Base-by-base conservation (phyloP, 2,888 invertebrate genomes). In the Andricus quercusramuli region DNA sequence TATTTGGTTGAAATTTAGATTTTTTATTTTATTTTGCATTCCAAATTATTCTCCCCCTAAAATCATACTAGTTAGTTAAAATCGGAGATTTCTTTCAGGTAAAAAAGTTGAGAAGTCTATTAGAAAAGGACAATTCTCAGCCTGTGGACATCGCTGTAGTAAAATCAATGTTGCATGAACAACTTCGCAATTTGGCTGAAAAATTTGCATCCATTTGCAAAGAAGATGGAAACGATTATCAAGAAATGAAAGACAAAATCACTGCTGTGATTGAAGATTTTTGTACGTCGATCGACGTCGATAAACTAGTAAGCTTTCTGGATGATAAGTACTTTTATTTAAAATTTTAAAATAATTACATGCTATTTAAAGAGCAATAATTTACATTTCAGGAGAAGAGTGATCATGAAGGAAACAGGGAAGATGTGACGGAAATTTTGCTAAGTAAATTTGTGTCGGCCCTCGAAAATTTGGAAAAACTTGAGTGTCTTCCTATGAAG, bases 401-500 rank as follows among this genome's bases (percentile, higher is more conserved):
- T 74, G 56, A 32, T n/a, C n/a, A 11, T 56, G 25, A 74, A 74
- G 51, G 51, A 13, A 32, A 74, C 56, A 56, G 9, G n/a, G 29
- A n/a, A 74, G 74, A 74, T 32, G 32, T 74, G 17, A 32, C 32
- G 11, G 74, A 74, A 51, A 1, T 74, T 29, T 51, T 91, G 2
- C 68, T 90, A 17, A 81, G 87, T 17, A 90, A 90, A 74, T 89
- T 92, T 80, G 80, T 78, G 41, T 77, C 59, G 22, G 85, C 89
- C 17, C 80, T 92, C 2, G 86, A 88, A 84, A 83, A 83, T 76
- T 79, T 92, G 44, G 92, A 92, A 80, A 89, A 89, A 79, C 82
- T 90, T 6, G 91, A 91, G 81, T 89, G 88, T 62, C 78, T 86
- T 13, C 88, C 90, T 13, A 66, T 92, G 25, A 91, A 90, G 78